Percentiles rank a stretch among this genome's conserved stretches.
Conservation (phyloP, 2,113 vertebrate species). For the Verasper variegatus region DNA sequence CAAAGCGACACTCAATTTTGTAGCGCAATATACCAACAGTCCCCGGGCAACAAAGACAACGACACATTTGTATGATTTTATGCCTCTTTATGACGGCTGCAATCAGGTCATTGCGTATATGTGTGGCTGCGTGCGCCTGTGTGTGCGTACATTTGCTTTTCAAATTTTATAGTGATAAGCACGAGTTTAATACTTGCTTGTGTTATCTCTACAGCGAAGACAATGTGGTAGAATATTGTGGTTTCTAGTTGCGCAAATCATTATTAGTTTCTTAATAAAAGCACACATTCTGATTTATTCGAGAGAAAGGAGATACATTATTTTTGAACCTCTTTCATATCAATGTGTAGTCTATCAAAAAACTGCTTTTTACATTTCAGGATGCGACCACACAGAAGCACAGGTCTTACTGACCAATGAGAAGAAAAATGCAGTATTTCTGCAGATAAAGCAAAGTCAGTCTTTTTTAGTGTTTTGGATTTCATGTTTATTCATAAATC, state of each 20-base stretch:
- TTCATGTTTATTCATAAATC: too few relatives aligned
- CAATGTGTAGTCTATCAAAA: background rate
- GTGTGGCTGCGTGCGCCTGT: background rate
- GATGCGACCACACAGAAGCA: background rate
- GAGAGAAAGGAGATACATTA: too few relatives aligned
- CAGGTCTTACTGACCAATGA: background rate
- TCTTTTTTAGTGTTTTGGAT: too few relatives aligned
- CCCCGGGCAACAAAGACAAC: conserved; percentile 46
- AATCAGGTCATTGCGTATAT: conserved; percentile 53
- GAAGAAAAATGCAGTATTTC: too few relatives aligned
- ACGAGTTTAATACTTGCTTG: background rate
- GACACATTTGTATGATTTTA: conserved; percentile 56
- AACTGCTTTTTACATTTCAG: background rate
- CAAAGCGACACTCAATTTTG: conserved; percentile 60
- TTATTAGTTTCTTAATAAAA: background rate
- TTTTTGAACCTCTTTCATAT: background rate
- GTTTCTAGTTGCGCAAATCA: background rate
- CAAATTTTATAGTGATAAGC: background rate
- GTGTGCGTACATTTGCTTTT: background rate
- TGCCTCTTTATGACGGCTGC: conserved; percentile 49
- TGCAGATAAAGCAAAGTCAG: too few relatives aligned
- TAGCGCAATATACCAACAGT: conserved; percentile 60
- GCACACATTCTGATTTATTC: background rate
- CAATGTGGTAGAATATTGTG: conserved; percentile 18
- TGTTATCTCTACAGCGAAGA: background rate